Evolutionary conservation across 2,113 vertebrate species (phyloP), one percentile per base, ranked within the genome.

Genomic region (Pygoscelis antarcticus): DNA sequence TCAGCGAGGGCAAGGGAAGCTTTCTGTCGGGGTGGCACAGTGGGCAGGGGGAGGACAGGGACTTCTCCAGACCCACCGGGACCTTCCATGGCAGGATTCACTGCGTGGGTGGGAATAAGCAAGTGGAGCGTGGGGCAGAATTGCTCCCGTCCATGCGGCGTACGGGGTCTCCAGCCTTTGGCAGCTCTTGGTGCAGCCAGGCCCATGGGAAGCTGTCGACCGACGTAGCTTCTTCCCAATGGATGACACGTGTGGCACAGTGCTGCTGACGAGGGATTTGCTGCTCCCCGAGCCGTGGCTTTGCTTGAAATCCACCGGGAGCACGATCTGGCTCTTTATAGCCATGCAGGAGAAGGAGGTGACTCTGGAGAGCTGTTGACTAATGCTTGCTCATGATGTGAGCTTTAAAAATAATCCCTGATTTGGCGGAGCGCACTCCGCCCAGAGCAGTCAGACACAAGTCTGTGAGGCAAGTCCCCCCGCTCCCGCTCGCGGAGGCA

Each of bases 361-460:
- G 94, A 87, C 96, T 44, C 60, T 10, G 49, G 68, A 52, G 81
- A 97, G 83, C 87, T 74, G 88, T n/a, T 92, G 93, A 94, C 87
- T 81, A 34, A 74, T 27, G 58, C 64, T 71, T 60, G 84, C 85
- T 96, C 93, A 87, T 0, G 1, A 6, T 15, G 71, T 26, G 69
- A 65, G n/a, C 66, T 80, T 90, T 94, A 78, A 91, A 95, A 97
- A 68, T 47, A 86, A 85, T 16, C 66, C 66, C 5, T 10, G 6
- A 3, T 22, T 62, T 70, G 30, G n/a, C 4, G 11, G 32, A 60
- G 60, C 44, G 12, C 16, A 21, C 32, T 49, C 52, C 2, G 13
- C 77, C 78, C 29, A 3, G 49, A 40, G 69, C 54, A 1, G 32
- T 7, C 83, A n/a, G n/a, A 58, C 85, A 36, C 30, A 27, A 12